A percentile compares a stretch with the other conserved stretches of the same genome.
These are phyloP conservation scores for Gisinianus flammeolus DNA, from an alignment of 2,888 invertebrate species.

Conservation along the genomic window DNA sequence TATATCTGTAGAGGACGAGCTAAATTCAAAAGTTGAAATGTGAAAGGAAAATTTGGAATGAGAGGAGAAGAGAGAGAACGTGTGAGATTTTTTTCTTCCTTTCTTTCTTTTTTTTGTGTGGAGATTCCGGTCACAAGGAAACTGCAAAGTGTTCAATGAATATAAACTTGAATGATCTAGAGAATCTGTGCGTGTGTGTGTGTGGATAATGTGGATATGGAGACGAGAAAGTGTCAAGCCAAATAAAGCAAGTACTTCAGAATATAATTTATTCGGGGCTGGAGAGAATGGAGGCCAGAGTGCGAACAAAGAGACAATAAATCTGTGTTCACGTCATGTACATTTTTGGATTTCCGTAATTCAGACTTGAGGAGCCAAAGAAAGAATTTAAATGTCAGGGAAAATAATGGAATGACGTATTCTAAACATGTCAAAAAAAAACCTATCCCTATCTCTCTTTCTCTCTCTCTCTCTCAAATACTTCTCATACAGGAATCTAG, in stretches of 20 bases:
- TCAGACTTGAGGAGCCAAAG: background rate
- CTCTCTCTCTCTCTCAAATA: background rate
- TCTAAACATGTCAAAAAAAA: constrained; percentile 2
- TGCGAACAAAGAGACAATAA: background rate
- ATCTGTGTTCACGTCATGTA: background rate
- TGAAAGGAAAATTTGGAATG: no score
- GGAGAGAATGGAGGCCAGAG: background rate
- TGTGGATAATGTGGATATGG: background rate
- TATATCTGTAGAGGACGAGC: no score
- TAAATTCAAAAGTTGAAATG: no score
- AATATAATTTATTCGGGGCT: no score
- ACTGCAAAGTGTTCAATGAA: no score
- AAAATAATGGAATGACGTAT: constrained; percentile 1
- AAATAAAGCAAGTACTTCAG: no score
- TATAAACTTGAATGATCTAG: no score
- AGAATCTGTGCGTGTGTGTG: no score
- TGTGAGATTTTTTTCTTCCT: no score
- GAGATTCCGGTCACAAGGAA: no score
- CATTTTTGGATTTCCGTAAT: background rate
- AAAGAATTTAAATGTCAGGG: background rate
- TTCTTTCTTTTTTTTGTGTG: no score
- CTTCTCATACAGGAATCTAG: background rate
- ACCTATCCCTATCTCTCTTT: background rate
- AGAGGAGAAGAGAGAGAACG: no score
- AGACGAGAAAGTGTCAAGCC: background rate